Percentiles rank a stretch among this genome's conserved stretches.
These are phyloP conservation scores for human (Homo sapiens) DNA, from an alignment of 2,113 vertebrate species.

Conservation along the genomic window DNA sequence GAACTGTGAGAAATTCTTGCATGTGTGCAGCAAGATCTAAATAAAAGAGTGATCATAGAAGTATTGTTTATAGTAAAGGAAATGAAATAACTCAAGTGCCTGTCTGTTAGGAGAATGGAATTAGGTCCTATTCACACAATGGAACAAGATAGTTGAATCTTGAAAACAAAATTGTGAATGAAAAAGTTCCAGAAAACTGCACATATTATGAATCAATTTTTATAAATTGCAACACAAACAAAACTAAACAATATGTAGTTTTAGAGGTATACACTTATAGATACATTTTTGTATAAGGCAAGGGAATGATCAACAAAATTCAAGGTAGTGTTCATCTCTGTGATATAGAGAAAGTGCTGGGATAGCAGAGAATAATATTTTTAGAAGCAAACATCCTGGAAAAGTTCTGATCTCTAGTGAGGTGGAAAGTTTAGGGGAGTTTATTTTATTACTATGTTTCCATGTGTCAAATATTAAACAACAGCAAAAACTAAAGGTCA, in stretches of 20 bases:
- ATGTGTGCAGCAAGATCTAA: not conserved
- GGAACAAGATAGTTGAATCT: not conserved
- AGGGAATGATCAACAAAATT: not conserved
- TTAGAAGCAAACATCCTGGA: not conserved
- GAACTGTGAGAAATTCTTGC: not conserved
- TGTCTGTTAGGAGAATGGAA: not conserved
- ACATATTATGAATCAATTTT: not conserved
- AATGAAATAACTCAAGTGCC: not conserved
- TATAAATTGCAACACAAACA: not conserved
- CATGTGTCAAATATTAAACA: not conserved
- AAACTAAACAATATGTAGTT: not conserved
- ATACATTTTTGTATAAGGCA: not conserved
- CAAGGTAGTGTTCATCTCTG: not conserved
- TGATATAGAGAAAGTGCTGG: not conserved
- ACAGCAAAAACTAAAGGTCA: not conserved
- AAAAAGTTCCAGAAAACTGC: not conserved
- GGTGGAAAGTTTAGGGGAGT: not conserved
- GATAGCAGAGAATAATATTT: not conserved
- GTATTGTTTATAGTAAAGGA: not conserved
- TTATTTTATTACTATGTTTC: not conserved
- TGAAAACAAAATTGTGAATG: not conserved
- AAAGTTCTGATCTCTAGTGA: not conserved
- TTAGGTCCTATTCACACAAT: not conserved
- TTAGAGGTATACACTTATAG: not conserved
- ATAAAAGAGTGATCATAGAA: not conserved